Conservation (phyloP, 2,113 vertebrate species). For the Candoia aspera region DNA sequence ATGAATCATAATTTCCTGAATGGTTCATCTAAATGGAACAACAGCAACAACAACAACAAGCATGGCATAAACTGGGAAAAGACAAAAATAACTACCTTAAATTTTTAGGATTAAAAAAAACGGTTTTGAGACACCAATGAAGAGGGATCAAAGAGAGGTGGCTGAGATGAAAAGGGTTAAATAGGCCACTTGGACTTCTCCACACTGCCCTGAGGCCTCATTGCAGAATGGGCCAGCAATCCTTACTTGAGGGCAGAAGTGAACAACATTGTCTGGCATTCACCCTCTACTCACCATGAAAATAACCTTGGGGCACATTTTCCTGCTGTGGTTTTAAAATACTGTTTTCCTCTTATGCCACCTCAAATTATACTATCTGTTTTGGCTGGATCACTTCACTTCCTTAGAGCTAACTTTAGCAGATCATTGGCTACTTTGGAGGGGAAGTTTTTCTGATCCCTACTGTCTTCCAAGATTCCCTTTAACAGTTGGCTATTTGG, state of each 20-base stretch:
- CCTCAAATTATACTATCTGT: not conserved
- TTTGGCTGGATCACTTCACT: not conserved
- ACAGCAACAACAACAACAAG: not conserved
- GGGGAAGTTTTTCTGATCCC: not conserved
- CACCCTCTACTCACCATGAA: not conserved
- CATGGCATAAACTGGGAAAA: not conserved
- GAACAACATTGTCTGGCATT: not conserved
- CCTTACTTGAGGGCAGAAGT: not conserved
- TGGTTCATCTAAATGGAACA: constrained; percentile 27
- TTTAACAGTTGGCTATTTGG: not conserved
- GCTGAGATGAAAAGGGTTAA: not conserved
- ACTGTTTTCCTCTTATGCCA: not conserved
- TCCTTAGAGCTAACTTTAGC: not conserved
- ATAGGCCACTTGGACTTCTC: not conserved
- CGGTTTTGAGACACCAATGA: not conserved
- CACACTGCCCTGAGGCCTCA: not conserved
- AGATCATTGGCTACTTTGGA: not conserved
- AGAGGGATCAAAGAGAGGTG: not conserved
- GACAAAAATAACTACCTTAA: not conserved
- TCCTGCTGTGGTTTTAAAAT: not conserved
- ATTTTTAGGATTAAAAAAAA: not conserved
- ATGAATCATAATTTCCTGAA: not conserved
- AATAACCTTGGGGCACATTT: not conserved
- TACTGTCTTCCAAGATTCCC: not conserved
- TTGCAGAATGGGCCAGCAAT: too few relatives aligned